phyloP scores from a whole-genome alignment of 2,113 vertebrate genomes.

The Gnathonemus longibarbis region DNA sequence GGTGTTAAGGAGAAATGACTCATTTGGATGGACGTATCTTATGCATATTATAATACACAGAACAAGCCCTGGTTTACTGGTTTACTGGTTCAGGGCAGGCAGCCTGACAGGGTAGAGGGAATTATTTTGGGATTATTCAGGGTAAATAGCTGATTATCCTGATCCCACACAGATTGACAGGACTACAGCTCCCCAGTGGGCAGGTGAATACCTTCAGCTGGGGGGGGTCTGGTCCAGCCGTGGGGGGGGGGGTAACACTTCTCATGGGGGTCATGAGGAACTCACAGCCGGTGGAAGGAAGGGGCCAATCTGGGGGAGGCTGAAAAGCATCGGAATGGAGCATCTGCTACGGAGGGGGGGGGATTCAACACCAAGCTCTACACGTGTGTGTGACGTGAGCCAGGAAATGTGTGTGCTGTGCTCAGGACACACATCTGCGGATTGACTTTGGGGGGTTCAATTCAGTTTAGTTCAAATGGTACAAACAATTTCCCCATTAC shows the following conservation, averaged over 20 bases:
- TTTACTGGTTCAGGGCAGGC: background rate
- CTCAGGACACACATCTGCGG: background rate
- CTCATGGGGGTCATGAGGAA: background rate
- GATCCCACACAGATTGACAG: background rate
- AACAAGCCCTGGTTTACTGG: background rate
- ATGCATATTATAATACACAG: background rate
- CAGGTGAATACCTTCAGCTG: background rate
- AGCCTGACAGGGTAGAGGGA: background rate
- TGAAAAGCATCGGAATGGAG: background rate
- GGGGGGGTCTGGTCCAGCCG: background rate
- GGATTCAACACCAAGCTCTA: background rate
- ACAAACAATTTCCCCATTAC: background rate
- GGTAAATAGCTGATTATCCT: conserved; percentile 32
- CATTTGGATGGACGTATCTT: background rate
- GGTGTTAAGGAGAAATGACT: background rate
- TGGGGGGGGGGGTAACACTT: background rate
- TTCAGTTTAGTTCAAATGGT: background rate
- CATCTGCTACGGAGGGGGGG: background rate
- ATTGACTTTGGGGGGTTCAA: background rate
- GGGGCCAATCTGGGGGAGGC: background rate
- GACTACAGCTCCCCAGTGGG: background rate
- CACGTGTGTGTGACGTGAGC: background rate
- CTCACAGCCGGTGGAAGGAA: background rate
- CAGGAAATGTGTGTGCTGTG: background rate
- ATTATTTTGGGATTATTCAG: conserved; percentile 24